A percentile compares a stretch with the other conserved stretches of the same genome.
Evolutionary conservation across 2,113 vertebrate species (phyloP).

Genomic region (Bubo scandiacus): DNA sequence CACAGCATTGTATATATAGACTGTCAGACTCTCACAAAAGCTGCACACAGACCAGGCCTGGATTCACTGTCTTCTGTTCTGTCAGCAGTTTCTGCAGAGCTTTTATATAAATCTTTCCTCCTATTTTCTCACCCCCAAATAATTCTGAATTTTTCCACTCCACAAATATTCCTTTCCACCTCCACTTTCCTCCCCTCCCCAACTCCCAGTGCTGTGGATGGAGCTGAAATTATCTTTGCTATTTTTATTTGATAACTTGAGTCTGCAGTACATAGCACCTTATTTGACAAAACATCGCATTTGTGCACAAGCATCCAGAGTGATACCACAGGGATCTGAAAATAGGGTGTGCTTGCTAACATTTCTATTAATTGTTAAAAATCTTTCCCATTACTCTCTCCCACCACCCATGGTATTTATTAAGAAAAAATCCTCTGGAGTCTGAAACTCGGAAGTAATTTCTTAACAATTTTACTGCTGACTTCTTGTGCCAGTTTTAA

Average conservation of each 20-base stretch:
- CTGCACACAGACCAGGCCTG: neutral
- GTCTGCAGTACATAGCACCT: neutral
- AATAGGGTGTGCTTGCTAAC: neutral
- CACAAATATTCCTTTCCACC: slow-evolving; percentile 28
- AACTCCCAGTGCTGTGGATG: neutral
- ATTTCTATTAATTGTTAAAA: neutral
- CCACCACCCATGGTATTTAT: neutral
- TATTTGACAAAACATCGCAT: slow-evolving; percentile 1
- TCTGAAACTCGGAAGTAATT: neutral
- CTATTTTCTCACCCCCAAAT: neutral
- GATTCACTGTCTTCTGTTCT: neutral
- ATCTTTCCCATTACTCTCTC: neutral
- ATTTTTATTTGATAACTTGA: slow-evolving; percentile 39
- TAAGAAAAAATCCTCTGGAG: neutral
- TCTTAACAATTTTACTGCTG: neutral
- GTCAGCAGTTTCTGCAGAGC: neutral
- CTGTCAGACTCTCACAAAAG: neutral
- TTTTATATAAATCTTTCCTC: neutral
- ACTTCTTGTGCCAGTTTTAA: neutral
- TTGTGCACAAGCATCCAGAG: neutral
- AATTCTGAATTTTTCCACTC: slow-evolving; percentile 9
- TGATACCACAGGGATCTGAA: neutral
- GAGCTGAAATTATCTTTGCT: slow-evolving; percentile 22
- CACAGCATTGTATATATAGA: neutral
- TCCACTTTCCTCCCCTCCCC: neutral